Percentiles rank a stretch among this genome's conserved stretches.
Evolutionary conservation across 2,888 invertebrate species (phyloP).

Genomic region (Embidobia sp.): DNA sequence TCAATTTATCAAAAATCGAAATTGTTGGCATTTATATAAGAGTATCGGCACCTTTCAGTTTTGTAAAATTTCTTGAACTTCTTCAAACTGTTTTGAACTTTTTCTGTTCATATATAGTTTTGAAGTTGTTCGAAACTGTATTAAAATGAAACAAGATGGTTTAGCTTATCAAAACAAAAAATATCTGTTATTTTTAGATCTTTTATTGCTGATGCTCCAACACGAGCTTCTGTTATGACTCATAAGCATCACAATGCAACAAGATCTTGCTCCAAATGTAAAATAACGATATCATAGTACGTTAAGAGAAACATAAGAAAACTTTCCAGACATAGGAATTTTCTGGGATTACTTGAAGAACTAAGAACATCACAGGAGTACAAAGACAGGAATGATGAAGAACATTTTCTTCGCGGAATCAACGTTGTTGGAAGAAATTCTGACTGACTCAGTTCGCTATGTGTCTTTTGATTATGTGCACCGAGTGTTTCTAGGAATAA

Average conservation of each 20-base stretch:
- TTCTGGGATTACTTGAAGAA: not conserved
- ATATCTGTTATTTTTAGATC: not conserved
- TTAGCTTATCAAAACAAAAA: not conserved
- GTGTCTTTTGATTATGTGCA: constrained; percentile 26
- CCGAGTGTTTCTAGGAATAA: not conserved
- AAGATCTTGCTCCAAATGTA: constrained; percentile 20
- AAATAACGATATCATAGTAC: not conserved
- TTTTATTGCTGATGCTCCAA: constrained; percentile 13
- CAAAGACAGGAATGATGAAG: not conserved
- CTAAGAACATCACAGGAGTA: constrained; percentile 21
- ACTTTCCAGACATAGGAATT: not conserved
- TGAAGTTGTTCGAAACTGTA: too few species aligned
- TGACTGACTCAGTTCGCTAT: not conserved
- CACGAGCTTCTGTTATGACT: constrained; percentile 8
- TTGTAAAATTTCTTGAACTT: not conserved
- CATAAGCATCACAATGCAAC: constrained; percentile 1
- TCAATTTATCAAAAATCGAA: not conserved
- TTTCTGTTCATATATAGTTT: too few species aligned
- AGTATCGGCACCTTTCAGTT: not conserved
- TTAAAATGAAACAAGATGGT: not conserved
- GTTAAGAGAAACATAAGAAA: constrained; percentile 10
- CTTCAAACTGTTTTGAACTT: not conserved
- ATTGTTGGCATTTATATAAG: not conserved
- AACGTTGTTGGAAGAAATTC: not conserved
- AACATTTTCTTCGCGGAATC: constrained; percentile 13